These are phyloP conservation scores for Oxyscelio sp. DNA, from an alignment of 2,888 invertebrate genomes.

Conservation along the genomic window DNA sequence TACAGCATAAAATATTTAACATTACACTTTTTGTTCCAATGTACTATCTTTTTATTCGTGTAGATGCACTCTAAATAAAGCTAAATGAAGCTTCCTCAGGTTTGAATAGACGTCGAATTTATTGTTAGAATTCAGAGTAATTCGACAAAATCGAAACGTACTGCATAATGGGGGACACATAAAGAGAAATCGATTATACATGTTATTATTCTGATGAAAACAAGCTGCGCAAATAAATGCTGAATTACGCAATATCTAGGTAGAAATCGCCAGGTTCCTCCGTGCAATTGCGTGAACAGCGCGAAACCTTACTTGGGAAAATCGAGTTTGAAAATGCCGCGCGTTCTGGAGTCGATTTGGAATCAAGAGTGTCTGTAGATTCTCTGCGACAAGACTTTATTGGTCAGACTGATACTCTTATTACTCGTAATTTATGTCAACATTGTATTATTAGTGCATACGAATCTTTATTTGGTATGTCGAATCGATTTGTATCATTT, in stretches of 20 bases:
- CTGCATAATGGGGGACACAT: conserved; percentile 23
- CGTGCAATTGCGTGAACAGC: conserved; percentile 4
- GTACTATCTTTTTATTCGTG: too few species aligned
- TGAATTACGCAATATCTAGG: conserved; percentile 47
- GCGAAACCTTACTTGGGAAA: conserved; percentile 48
- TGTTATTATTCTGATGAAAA: conserved; percentile 45
- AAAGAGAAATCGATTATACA: conserved; percentile 54
- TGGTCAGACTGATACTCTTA: too few species aligned
- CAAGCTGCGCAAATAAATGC: conserved; percentile 40
- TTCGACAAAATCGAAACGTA: conserved; percentile 4
- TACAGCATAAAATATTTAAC: too few species aligned
- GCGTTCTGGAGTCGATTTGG: too few species aligned
- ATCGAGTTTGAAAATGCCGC: conserved; percentile 32
- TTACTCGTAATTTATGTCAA: too few species aligned
- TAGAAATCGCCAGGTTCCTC: conserved; percentile 30
- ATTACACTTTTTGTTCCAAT: too few species aligned
- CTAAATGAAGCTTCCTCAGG: background rate
- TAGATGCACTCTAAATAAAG: too few species aligned
- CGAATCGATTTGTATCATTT: too few species aligned
- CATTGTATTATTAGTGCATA: too few species aligned
- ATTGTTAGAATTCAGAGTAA: background rate
- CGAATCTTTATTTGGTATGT: too few species aligned
- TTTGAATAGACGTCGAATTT: background rate
- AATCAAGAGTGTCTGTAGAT: too few species aligned
- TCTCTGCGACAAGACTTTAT: too few species aligned